Evolutionary conservation across 2,888 invertebrate genomes (phyloP).

Genomic region (Dastarcus helophoroides): DNA sequence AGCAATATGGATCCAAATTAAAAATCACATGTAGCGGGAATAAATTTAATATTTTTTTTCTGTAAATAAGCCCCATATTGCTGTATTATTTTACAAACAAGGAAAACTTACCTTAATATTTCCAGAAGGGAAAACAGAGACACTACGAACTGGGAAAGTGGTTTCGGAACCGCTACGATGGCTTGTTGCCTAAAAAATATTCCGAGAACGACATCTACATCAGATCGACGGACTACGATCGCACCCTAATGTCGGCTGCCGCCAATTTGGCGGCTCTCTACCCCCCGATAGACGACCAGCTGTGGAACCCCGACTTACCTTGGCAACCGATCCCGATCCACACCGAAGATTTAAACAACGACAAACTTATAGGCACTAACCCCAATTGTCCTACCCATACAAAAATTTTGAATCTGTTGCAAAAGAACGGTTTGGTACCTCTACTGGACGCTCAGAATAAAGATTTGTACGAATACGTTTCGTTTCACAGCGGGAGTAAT

Average conservation of each 20-base stretch:
- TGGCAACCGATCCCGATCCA: slow-evolving; percentile 78
- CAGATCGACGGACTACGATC: slow-evolving; percentile 73
- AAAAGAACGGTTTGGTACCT: slow-evolving; percentile 24
- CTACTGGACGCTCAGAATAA: slow-evolving; percentile 14
- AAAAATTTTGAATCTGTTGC: slow-evolving; percentile 31
- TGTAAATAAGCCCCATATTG: no score
- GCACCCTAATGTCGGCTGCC: slow-evolving; percentile 81
- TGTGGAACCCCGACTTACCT: slow-evolving; percentile 47
- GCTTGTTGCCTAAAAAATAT: slow-evolving; percentile 46
- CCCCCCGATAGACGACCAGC: slow-evolving; percentile 46
- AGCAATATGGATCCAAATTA: no score
- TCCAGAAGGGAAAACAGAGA: slow-evolving; percentile 58
- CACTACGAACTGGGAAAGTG: slow-evolving; percentile 65
- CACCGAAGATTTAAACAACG: slow-evolving; percentile 49
- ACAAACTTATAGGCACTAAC: slow-evolving; percentile 50
- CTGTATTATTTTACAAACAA: no score
- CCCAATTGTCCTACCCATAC: slow-evolving; percentile 57
- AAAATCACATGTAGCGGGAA: no score
- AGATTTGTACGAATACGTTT: slow-evolving; percentile 48
- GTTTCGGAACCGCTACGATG: slow-evolving; percentile 57
- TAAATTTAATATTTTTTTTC: no score
- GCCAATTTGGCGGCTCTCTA: slow-evolving; percentile 69
- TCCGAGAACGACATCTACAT: slow-evolving; percentile 46
- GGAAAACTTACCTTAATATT: no score
- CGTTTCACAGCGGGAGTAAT: slow-evolving; percentile 45